phyloP scores from a whole-genome alignment of 2,888 invertebrate species.

The Leucophora obtusa region DNA sequence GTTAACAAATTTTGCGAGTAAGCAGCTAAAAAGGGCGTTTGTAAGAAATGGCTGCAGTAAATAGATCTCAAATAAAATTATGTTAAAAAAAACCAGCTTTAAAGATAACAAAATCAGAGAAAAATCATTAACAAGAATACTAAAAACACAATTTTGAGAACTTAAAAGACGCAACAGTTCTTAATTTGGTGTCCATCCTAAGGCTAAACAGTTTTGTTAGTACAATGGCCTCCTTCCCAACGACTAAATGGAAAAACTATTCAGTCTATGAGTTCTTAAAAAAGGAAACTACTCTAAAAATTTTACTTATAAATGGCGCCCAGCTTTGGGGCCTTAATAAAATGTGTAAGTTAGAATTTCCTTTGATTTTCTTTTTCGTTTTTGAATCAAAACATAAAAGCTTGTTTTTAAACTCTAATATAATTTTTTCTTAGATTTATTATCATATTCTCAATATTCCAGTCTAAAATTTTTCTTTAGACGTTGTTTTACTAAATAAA shows the following conservation, averaged over 20 bases:
- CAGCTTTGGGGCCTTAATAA: background rate
- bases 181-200: too few relatives aligned
- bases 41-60: conserved; percentile 22
- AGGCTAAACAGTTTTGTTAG: too few relatives aligned
- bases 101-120: background rate
- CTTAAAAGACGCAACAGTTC: too few relatives aligned
- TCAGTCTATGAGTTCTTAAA: too few relatives aligned
- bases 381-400: background rate
- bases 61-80: conserved; percentile 51
- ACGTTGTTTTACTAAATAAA: conserved; percentile 17
- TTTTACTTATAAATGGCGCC: too few relatives aligned
- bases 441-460: conserved; percentile 21
- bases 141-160: background rate
- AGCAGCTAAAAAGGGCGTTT: conserved; percentile 26
- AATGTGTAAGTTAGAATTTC: too few relatives aligned
- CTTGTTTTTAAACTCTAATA: background rate
- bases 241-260: too few relatives aligned
- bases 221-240: too few relatives aligned
- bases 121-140: background rate
- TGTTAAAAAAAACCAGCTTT: background rate
- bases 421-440: background rate
- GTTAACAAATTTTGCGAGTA: conserved; percentile 62
- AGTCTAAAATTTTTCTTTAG: conserved; percentile 41
- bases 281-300: too few relatives aligned
- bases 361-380: too few relatives aligned